These are phyloP conservation scores for Pogonognathellus flavescens DNA, from an alignment of 1,140 invertebrate species.

Conservation along the genomic window DNA sequence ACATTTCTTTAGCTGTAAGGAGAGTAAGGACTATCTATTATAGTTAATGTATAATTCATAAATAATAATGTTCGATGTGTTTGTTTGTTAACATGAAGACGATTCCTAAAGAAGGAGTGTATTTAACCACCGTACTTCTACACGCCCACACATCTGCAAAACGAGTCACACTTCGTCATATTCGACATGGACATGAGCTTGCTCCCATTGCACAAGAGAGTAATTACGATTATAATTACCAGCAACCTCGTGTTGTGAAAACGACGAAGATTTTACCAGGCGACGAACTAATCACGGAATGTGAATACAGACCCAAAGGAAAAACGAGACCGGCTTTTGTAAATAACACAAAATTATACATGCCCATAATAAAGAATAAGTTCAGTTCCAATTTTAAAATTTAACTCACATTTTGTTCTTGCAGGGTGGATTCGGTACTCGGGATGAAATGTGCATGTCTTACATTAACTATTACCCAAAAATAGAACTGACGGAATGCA, in stretches of 20 bases:
- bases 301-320: conserved; percentile 77
- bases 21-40: no score
- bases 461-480: conserved; percentile 87
- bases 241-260: conserved; percentile 81
- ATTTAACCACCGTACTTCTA: conserved; percentile 82
- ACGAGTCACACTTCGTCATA: conserved; percentile 82
- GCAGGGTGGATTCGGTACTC: conserved; percentile 82
- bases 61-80: neutral
- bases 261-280: conserved; percentile 82
- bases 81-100: neutral
- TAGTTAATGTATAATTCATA: no score
- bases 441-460: conserved; percentile 88
- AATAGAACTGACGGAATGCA: conserved; percentile 81
- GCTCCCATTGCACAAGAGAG: conserved; percentile 81
- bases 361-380: no score
- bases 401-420: no score
- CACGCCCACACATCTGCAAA: conserved; percentile 85
- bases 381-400: no score
- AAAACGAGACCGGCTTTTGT: conserved; percentile 67
- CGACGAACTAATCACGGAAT: conserved; percentile 85
- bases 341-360: neutral
- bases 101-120: conserved; percentile 82
- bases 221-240: conserved; percentile 85
- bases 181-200: conserved; percentile 81
- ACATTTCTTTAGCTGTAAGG: no score